phyloP scores from a whole-genome alignment of 2,113 vertebrate species.

The Macquaria australasica region DNA sequence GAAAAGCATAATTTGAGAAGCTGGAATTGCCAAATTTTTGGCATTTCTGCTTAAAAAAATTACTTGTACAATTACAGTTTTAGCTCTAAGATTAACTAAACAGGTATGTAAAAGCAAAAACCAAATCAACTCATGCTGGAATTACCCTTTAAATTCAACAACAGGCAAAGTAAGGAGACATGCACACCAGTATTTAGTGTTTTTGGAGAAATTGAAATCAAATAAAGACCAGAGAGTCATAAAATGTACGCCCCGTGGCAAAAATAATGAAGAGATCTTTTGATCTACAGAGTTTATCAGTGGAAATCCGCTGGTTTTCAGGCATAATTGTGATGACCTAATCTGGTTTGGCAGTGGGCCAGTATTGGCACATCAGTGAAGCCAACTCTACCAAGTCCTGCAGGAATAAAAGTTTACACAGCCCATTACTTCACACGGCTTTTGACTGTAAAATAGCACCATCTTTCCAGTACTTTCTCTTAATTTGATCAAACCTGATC shows the following conservation, averaged over 20 bases:
- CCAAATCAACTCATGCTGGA: neutral
- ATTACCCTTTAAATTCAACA: neutral
- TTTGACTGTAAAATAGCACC: neutral
- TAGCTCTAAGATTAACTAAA: neutral
- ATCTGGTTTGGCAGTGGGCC: conserved; percentile 37
- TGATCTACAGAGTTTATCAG: conserved; percentile 33
- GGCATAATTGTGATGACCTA: conserved; percentile 41
- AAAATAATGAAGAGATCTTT: conserved; percentile 21
- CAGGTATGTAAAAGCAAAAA: neutral
- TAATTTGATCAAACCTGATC: neutral
- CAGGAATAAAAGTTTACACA: conserved; percentile 6
- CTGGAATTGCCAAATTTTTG: neutral
- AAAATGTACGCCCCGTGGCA: conserved; percentile 15
- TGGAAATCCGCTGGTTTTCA: conserved; percentile 27
- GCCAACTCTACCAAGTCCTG: neutral
- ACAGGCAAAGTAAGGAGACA: neutral
- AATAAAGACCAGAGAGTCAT: conserved; percentile 30
- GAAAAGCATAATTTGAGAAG: too few relatives aligned
- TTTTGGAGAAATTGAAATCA: conserved; percentile 9
- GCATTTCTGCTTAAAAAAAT: neutral
- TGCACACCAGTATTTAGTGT: neutral
- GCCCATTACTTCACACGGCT: neutral
- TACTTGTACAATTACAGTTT: neutral
- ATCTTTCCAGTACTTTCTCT: neutral
- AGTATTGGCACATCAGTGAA: neutral